A percentile compares a stretch with the other conserved stretches of the same genome.
Conservation (phyloP, 2,888 invertebrate genomes). For the Clivina fossor region DNA sequence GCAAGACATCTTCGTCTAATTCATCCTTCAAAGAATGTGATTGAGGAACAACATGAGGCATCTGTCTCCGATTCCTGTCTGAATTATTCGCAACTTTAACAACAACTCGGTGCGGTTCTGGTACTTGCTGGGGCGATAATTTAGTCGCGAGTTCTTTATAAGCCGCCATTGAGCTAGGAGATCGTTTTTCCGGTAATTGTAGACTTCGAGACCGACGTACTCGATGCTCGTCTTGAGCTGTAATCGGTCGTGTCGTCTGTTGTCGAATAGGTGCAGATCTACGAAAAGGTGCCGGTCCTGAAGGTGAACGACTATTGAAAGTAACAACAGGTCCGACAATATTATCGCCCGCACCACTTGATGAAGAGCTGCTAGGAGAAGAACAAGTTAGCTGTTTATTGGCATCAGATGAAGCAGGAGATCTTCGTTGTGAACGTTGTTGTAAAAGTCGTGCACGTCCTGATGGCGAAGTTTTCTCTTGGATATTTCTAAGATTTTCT, state of each 20-base stretch:
- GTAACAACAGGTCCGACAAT: conserved; percentile 43
- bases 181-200: conserved; percentile 63
- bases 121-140: conserved; percentile 39
- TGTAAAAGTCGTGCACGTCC: conserved; percentile 45
- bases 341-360: conserved; percentile 44
- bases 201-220: conserved; percentile 62
- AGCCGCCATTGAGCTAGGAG: conserved; percentile 48
- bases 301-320: conserved; percentile 46
- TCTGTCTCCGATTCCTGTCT: conserved; percentile 12
- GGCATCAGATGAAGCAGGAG: conserved; percentile 50
- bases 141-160: conserved; percentile 33
- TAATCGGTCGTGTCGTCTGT: conserved; percentile 13
- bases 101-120: conserved; percentile 31
- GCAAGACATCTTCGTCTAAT: conserved; percentile 55
- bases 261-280: conserved; percentile 38
- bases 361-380: conserved; percentile 48
- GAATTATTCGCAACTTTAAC: conserved; percentile 33
- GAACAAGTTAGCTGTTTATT: conserved; percentile 45
- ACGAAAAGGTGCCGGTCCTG: conserved; percentile 42
- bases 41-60: conserved; percentile 14
- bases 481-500: too few species aligned
- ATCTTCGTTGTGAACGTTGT: conserved; percentile 47
- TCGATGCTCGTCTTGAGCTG: conserved; percentile 46
- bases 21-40: conserved; percentile 41
- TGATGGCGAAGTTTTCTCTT: conserved; percentile 51